Conservation (phyloP, 2,113 vertebrate species). For the Elgaria multicarinata region DNA sequence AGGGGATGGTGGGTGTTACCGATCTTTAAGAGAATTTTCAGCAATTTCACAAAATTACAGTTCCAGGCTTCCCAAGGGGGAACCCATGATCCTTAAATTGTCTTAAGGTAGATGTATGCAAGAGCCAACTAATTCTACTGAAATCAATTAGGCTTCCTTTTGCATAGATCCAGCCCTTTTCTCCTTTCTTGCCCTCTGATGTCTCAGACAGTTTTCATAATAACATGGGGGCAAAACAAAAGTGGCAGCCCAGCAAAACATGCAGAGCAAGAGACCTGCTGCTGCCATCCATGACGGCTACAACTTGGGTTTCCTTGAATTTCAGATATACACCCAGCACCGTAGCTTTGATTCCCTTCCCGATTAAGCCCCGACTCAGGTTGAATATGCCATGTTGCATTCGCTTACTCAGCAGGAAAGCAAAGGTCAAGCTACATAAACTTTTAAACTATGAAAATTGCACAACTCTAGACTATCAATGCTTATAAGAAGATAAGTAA, state of each 20-base stretch:
- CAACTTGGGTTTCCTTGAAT: not conserved
- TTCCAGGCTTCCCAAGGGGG: too few species aligned
- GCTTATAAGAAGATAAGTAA: not conserved
- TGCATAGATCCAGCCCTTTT: not conserved
- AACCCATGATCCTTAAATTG: not conserved
- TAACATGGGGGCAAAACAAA: not conserved
- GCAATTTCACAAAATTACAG: not conserved
- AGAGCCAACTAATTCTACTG: not conserved
- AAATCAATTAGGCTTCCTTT: not conserved
- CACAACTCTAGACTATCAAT: not conserved
- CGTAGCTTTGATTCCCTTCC: too few species aligned
- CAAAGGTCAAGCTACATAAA: not conserved
- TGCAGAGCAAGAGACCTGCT: not conserved
- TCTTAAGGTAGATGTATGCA: not conserved
- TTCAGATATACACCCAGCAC: not conserved
- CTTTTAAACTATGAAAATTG: not conserved
- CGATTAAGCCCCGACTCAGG: not conserved
- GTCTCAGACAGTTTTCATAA: not conserved
- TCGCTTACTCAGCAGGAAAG: conserved; percentile 9
- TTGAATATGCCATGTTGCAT: not conserved
- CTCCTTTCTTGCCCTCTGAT: not conserved
- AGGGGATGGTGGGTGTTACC: not conserved
- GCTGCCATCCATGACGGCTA: not conserved
- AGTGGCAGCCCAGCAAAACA: not conserved
- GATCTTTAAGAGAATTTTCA: not conserved